Conservation (phyloP, 2,797 vertebrate species). For the Vireo griseus region DNA sequence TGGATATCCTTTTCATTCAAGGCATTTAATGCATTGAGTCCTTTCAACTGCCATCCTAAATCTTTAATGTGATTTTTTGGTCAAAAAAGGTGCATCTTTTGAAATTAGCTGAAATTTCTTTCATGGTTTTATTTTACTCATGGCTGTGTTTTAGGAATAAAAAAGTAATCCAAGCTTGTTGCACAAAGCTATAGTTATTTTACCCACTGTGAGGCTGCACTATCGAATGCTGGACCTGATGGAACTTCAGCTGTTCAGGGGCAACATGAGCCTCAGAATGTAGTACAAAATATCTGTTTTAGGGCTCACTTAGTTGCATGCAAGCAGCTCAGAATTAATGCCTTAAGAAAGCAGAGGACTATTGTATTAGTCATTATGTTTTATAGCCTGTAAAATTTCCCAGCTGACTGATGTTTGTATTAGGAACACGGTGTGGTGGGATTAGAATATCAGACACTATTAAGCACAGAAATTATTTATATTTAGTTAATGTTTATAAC, state of each 20-base stretch:
- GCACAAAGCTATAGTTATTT: not conserved
- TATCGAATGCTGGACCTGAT: not conserved
- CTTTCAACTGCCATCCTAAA: not conserved
- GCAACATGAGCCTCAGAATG: not conserved
- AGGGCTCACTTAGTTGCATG: not conserved
- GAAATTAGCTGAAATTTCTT: not conserved
- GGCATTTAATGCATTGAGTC: not conserved
- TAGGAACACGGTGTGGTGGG: not conserved
- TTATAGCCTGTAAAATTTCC: not conserved
- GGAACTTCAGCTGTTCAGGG: not conserved
- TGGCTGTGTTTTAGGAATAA: not conserved
- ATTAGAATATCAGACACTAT: not conserved
- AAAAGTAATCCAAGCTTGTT: not conserved
- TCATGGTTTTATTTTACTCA: not conserved
- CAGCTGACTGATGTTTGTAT: not conserved
- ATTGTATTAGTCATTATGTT: not conserved
- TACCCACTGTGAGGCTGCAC: not conserved
- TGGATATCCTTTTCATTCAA: not conserved
- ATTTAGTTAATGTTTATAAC: not conserved
- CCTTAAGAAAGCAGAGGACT: not conserved
- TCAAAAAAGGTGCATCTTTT: not conserved
- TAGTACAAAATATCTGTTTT: not conserved
- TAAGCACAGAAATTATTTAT: not conserved
- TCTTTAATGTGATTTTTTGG: not conserved
- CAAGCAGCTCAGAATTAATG: not conserved